These are phyloP conservation scores for Sylvia atricapilla DNA, from an alignment of 2,113 vertebrate genomes.

Conservation along the genomic window DNA sequence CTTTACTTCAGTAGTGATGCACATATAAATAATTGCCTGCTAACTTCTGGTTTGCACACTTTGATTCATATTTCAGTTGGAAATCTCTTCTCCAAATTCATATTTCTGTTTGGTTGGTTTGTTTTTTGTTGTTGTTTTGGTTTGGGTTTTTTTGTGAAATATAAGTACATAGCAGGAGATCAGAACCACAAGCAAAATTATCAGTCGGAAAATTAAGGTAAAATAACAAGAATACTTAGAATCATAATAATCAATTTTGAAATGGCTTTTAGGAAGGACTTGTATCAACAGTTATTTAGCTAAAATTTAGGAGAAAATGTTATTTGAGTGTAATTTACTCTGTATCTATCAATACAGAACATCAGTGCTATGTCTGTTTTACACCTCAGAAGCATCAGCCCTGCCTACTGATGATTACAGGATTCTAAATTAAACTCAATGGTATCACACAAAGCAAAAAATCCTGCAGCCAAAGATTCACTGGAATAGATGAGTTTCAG, in stretches of 20 bases:
- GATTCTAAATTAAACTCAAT: not conserved
- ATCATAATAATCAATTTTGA: not conserved
- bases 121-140: no score
- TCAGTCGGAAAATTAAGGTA: not conserved
- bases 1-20: not conserved
- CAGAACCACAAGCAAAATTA: not conserved
- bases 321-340: not conserved
- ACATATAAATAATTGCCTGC: not conserved
- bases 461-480: not conserved
- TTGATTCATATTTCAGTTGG: not conserved
- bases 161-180: not conserved
- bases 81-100: not conserved
- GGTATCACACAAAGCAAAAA: not conserved
- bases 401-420: not conserved
- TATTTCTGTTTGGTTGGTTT: not conserved
- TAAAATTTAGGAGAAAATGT: not conserved
- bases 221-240: not conserved
- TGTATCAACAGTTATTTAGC: not conserved
- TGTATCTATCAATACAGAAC: not conserved
- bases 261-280: not conserved
- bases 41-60: not conserved
- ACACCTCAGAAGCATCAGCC: not conserved
- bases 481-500: not conserved
- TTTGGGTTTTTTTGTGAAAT: not conserved
- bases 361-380: not conserved